Conservation (phyloP, 2,113 vertebrate genomes). For the Typhlomys cinereus region DNA sequence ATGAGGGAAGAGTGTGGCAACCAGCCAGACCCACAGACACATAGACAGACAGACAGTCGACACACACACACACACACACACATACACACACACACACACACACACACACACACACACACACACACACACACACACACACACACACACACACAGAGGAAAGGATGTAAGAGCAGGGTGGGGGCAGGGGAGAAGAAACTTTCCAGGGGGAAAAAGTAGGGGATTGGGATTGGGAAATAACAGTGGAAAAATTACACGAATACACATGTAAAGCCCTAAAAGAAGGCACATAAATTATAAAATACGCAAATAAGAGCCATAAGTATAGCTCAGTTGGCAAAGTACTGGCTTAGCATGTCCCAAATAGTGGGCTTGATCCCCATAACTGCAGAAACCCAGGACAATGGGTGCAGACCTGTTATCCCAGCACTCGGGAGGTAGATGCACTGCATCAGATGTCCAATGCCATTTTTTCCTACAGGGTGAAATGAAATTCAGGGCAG, state of each 20-base stretch:
- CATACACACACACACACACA: no score
- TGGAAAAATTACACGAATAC: no score
- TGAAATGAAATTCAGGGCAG: not conserved
- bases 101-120: no score
- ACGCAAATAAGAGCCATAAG: not conserved
- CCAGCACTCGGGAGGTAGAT: not conserved
- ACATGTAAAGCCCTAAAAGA: not conserved
- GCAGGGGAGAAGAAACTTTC: no score
- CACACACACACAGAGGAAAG: no score
- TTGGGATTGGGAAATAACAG: no score
- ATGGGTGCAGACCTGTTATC: not conserved
- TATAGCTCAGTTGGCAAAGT: not conserved
- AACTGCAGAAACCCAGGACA: not conserved
- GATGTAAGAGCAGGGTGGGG: no score
- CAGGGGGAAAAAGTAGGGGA: no score
- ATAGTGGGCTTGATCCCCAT: not conserved
- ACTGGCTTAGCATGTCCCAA: not conserved
- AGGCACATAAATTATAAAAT: not conserved
- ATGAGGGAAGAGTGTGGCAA: not conserved
- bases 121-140: no score
- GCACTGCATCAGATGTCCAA: not conserved
- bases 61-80: no score
- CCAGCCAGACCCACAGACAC: no score
- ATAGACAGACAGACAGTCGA: no score
- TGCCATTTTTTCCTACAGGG: not conserved